These are phyloP conservation scores for Hofmannophila pseudospretella DNA, from an alignment of 2,888 invertebrate species.

Conservation along the genomic window DNA sequence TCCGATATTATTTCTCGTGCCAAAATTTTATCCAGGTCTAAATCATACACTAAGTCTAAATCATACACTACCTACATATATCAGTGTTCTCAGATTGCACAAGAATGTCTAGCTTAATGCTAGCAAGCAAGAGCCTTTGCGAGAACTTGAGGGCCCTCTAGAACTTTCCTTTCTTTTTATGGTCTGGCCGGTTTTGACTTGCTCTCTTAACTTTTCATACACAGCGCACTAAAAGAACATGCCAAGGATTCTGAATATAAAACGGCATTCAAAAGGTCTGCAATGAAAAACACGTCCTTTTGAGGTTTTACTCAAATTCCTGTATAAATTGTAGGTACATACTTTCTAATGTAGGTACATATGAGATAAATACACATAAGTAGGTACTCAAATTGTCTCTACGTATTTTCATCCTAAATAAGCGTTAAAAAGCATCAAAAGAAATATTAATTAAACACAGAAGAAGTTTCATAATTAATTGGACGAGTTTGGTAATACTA, in stretches of 20 bases:
- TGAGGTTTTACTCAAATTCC: no score
- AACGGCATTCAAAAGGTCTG: constrained; percentile 2
- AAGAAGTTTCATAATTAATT: constrained; percentile 1
- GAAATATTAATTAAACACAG: neutral
- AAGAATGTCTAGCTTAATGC: neutral
- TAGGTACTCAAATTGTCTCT: neutral
- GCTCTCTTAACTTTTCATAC: constrained; percentile 9
- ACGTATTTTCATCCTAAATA: no score
- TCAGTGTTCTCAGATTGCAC: neutral
- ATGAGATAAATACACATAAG: neutral
- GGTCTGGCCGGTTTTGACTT: constrained; percentile 7
- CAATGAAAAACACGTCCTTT: neutral
- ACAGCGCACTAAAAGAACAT: constrained; percentile 2
- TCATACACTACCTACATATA: no score
- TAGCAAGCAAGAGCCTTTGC: constrained; percentile 1
- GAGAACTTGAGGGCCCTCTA: constrained; percentile 3
- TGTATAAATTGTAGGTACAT: neutral
- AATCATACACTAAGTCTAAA: no score
- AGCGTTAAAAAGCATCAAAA: neutral
- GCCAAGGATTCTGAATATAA: constrained; percentile 4
- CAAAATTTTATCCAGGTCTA: no score
- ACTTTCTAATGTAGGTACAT: neutral
- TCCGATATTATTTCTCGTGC: no score
- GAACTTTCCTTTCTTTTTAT: constrained; percentile 7
- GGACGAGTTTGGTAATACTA: constrained; percentile 1